Percentiles rank a stretch among this genome's conserved stretches.
These are phyloP conservation scores for Pristionchus mayeri DNA, from an alignment of 2,888 invertebrate genomes.

Conservation along the genomic window DNA sequence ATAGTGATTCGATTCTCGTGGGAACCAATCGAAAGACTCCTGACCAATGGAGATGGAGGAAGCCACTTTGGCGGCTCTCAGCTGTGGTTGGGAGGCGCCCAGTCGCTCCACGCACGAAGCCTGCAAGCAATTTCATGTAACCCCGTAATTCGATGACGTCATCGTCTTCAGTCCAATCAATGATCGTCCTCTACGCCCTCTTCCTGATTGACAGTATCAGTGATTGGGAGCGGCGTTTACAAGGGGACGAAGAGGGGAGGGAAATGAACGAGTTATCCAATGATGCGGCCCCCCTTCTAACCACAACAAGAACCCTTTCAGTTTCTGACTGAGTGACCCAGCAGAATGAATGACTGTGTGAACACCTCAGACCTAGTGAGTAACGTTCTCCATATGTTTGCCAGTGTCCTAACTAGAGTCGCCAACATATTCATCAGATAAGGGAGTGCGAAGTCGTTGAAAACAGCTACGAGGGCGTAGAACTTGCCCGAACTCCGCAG, in stretches of 20 bases:
- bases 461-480: too few relatives aligned
- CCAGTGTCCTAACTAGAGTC: too few relatives aligned
- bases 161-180: neutral
- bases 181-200: neutral
- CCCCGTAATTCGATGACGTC: conserved; percentile 6
- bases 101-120: conserved; percentile 30
- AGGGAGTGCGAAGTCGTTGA: too few relatives aligned
- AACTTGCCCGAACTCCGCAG: too few relatives aligned
- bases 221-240: conserved; percentile 6
- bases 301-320: too few relatives aligned
- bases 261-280: conserved; percentile 1
- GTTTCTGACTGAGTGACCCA: too few relatives aligned
- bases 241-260: neutral
- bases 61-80: conserved; percentile 13
- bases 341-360: too few relatives aligned
- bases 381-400: too few relatives aligned
- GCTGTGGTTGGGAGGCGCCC: neutral
- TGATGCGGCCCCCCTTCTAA: neutral
- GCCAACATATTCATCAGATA: too few relatives aligned
- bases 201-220: conserved; percentile 15
- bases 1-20: too few relatives aligned
- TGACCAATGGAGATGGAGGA: neutral
- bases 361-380: too few relatives aligned
- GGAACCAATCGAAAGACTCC: too few relatives aligned
- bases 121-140: neutral